Percentiles rank a stretch among this genome's conserved stretches.
phyloP scores from a whole-genome alignment of 2,888 invertebrate genomes.

The Scaptomyza flava region DNA sequence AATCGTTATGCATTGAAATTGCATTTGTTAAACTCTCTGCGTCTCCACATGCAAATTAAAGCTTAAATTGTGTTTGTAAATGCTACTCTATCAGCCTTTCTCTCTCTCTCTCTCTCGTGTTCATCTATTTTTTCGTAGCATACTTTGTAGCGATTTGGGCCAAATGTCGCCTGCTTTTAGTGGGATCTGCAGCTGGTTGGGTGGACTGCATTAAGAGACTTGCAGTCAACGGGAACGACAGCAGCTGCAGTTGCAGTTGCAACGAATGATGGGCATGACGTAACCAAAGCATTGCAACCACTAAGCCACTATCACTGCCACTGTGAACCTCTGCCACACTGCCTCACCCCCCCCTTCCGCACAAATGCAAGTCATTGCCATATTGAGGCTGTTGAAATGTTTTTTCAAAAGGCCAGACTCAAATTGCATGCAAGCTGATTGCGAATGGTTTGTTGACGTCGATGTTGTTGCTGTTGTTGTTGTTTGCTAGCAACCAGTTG shows the following conservation, averaged over 20 bases:
- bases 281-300: slow-evolving; percentile 31
- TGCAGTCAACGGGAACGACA: slow-evolving; percentile 1
- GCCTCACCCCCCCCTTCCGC: background rate
- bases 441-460: slow-evolving; percentile 6
- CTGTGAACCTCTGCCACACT: slow-evolving; percentile 8
- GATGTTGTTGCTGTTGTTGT: background rate
- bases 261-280: slow-evolving; percentile 15
- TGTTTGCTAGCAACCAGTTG: slow-evolving; percentile 51
- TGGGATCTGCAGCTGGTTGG: background rate
- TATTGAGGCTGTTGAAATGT: slow-evolving; percentile 29
- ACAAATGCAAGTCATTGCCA: slow-evolving; percentile 23
- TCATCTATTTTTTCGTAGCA: slow-evolving; percentile 18
- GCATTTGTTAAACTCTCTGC: slow-evolving; percentile 2
- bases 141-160: slow-evolving; percentile 21
- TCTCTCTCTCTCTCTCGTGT: background rate
- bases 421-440: slow-evolving; percentile 46
- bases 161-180: slow-evolving; percentile 9
- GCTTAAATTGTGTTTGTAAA: slow-evolving; percentile 7
- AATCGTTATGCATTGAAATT: slow-evolving; percentile 16
- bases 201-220: slow-evolving; percentile 4
- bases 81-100: background rate
- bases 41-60: slow-evolving; percentile 20
- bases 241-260: slow-evolving; percentile 17
- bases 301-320: slow-evolving; percentile 31
- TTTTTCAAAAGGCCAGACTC: slow-evolving; percentile 23